phyloP scores from a whole-genome alignment of 2,113 vertebrate genomes.

The Atrichornis clamosus region DNA sequence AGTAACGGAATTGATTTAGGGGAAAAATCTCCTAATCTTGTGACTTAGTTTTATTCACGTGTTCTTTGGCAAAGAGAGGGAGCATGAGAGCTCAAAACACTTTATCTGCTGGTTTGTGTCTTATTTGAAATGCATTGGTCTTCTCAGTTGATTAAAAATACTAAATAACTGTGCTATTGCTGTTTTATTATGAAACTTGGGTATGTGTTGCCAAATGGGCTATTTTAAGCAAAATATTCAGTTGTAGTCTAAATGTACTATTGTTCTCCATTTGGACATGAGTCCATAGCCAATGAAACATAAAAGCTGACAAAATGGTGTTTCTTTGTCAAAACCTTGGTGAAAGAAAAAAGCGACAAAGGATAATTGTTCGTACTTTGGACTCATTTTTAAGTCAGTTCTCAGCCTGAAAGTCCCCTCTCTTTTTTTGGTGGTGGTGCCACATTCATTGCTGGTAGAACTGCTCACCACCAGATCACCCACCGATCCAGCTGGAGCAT shows the following conservation, averaged over 20 bases:
- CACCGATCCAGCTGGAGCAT: slow-evolving; percentile 53
- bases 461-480: slow-evolving; percentile 50
- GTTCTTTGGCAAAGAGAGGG: background rate
- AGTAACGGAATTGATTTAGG: background rate
- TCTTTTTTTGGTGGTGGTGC: slow-evolving; percentile 2
- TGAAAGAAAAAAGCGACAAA: slow-evolving; percentile 15
- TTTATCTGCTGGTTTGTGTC: background rate
- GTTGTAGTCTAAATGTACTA: slow-evolving; percentile 18
- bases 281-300: background rate
- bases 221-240: slow-evolving; percentile 58
- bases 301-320: slow-evolving; percentile 33
- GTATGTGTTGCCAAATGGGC: background rate
- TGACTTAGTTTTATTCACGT: background rate
- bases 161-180: background rate
- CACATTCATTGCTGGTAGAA: slow-evolving; percentile 28
- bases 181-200: slow-evolving; percentile 25
- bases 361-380: background rate
- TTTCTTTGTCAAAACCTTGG: slow-evolving; percentile 14
- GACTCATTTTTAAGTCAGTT: background rate
- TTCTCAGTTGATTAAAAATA: slow-evolving; percentile 7
- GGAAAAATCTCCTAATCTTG: background rate
- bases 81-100: background rate
- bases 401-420: background rate
- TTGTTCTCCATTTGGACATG: slow-evolving; percentile 46
- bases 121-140: slow-evolving; percentile 7